A percentile compares a stretch with the other conserved stretches of the same genome.
Conservation (phyloP, 2,113 vertebrate genomes). For the Ochotona princeps region DNA sequence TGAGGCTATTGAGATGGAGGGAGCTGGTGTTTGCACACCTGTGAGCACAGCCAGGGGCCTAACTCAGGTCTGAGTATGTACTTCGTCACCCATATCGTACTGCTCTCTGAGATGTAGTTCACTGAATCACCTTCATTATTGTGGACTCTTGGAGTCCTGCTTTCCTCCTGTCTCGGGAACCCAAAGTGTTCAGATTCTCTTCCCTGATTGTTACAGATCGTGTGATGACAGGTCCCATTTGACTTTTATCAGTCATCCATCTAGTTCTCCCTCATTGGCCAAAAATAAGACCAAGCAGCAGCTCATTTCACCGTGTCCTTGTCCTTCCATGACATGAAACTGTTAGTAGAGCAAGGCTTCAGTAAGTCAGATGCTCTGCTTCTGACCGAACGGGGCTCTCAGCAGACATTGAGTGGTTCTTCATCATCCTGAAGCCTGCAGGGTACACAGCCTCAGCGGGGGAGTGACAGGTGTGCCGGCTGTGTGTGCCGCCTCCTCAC, state of each 20-base stretch:
- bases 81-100: background rate
- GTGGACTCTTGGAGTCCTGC: background rate
- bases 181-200: background rate
- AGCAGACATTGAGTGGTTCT: background rate
- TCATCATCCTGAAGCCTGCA: background rate
- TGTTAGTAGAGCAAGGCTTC: conserved; percentile 8
- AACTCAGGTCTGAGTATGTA: background rate
- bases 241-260: conserved; percentile 5
- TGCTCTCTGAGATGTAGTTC: background rate
- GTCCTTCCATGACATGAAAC: background rate
- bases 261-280: background rate
- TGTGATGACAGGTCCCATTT: conserved; percentile 23
- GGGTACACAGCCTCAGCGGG: background rate
- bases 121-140: background rate
- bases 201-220: background rate
- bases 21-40: background rate
- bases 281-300: background rate
- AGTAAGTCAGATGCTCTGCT: background rate
- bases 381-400: background rate
- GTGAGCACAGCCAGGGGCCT: background rate
- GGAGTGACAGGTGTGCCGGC: background rate
- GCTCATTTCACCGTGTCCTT: background rate
- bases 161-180: background rate
- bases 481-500: background rate
- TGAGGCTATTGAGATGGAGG: background rate